A percentile compares a stretch with the other conserved stretches of the same genome.
These are phyloP conservation scores for Xiphorhynchus elegans DNA, from an alignment of 2,113 vertebrate species.

Conservation along the genomic window DNA sequence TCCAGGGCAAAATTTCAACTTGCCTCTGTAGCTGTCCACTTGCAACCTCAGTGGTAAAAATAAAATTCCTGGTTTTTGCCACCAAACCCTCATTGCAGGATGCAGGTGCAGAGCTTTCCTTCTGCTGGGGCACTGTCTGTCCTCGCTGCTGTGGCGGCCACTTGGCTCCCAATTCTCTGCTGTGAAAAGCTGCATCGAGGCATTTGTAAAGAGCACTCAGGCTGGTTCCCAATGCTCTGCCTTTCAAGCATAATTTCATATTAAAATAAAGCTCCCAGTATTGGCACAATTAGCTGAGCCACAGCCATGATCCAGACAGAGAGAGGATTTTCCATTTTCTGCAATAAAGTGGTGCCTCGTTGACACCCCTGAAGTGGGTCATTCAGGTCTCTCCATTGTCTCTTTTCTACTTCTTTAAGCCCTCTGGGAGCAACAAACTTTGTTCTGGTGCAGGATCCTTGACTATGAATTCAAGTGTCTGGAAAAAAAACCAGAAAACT, in stretches of 20 bases:
- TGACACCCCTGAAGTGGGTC: background rate
- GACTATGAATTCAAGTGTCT: background rate
- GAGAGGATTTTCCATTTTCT: background rate
- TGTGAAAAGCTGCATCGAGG: background rate
- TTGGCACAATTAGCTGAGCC: background rate
- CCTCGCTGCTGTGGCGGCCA: background rate
- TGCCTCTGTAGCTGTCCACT: background rate
- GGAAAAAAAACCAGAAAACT: background rate
- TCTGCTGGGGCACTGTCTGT: background rate
- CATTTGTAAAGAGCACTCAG: background rate
- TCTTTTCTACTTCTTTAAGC: background rate
- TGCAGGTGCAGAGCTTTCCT: conserved; percentile 11
- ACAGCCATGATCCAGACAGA: background rate
- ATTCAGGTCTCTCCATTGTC: background rate
- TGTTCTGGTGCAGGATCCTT: background rate
- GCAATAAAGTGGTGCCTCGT: background rate
- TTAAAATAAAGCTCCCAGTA: background rate
- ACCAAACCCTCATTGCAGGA: background rate
- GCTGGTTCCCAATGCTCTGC: background rate
- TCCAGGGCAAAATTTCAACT: background rate
- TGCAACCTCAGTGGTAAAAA: background rate
- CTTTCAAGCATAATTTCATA: background rate
- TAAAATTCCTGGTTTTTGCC: background rate
- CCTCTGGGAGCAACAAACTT: background rate
- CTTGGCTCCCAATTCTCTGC: background rate